Evolutionary conservation across 2,797 vertebrate genomes (phyloP), one percentile per base, ranked within the genome.

Genomic region (Rhinophrynus dorsalis): DNA sequence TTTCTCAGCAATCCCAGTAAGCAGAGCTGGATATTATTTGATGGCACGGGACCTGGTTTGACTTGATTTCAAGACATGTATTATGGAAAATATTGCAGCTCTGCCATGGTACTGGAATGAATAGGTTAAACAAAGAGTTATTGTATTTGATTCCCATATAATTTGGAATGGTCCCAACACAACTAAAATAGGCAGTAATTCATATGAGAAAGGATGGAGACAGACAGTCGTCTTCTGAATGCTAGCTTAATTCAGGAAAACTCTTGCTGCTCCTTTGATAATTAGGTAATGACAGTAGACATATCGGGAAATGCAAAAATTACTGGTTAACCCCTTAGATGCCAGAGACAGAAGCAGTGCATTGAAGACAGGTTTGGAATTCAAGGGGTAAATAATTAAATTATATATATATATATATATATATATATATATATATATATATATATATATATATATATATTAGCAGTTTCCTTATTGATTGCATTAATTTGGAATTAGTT

Each of bases 1-100:
- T 82, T 83, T 38, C 82, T 70, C 48, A 77, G 74, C 75, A 57
- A 77, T 80, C 85, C 83, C n/a, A n/a, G n/a, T n/a, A 82, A 81
- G 18, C 2, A 38, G 77, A 76, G 78, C 42, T 82, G 82, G 80
- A 80, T 67, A 18, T n/a, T n/a, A n/a, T 15, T 17, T 20, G 40
- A 44, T 44, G 12, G 15, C 2, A 44, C 15, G 7, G 2, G 18
- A 44, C 15, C 12, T 15, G 17, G 40, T 18, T 80, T 63, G 74
- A 76, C 79, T 72, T 74, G 65, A 78, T 59, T 56, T 23, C 26
- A 23, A 35, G 51, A 27, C 27, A 37, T 18, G 24, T 33, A 60
- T 60, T 44, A 60, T 35, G 33, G 55, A 45, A 59, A 38, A 48
- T 30, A 33, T 15, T 72, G 33, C 18, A 52, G 61, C 10, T n/a